Evolutionary conservation across 2,888 invertebrate species (phyloP), one percentile per base, ranked within the genome.

Genomic region (Leptothorax acervorum): DNA sequence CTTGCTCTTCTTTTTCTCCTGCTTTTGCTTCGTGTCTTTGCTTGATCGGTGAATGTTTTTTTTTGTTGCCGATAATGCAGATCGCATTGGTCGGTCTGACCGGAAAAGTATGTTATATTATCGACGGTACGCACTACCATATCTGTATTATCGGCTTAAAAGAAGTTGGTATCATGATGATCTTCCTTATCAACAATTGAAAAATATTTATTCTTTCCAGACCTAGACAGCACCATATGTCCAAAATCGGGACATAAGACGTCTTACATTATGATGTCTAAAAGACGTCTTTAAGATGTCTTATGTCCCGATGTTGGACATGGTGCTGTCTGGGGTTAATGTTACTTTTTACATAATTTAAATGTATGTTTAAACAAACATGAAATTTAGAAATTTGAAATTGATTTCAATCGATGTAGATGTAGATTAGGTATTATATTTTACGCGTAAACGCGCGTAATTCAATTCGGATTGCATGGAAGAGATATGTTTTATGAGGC

Each of bases 31-130:
- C 4, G 5, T 18, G 4, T 45, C 5, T 45, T 15, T 57, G 11
- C 31, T 11, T 35, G 12, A 51, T 39, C 48, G 60, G 5, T 18
- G 0, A 31, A 55, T 23, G 15, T 55, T 70, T 55, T 70, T 70
- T 23, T 60, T 35, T 51, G 28, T 60, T 28, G 60, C 23, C 39
- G 71, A 51, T 81, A 81, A 81, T 51, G n/a, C 35, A 81, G 71
- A 51, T 65, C 23, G 12, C 35, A 3, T 48, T n/a, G 15, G 4
- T 42, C n/a, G 8, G 15, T 6, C 6, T n/a, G 0, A n/a, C 35
- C 0, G 2, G 23, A 12, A 15, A 57, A 2, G 11, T 15, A 35
- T 8, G 5, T 79, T 51, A 35, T 8, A 3, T 79, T 51, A 31
- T 62, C 60, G 28, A 62, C 35, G 18, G 1, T 48, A 18, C n/a